Evolutionary conservation across 2,797 vertebrate species (phyloP), one percentile per base, ranked within the genome.

Genomic region (Alca torda): DNA sequence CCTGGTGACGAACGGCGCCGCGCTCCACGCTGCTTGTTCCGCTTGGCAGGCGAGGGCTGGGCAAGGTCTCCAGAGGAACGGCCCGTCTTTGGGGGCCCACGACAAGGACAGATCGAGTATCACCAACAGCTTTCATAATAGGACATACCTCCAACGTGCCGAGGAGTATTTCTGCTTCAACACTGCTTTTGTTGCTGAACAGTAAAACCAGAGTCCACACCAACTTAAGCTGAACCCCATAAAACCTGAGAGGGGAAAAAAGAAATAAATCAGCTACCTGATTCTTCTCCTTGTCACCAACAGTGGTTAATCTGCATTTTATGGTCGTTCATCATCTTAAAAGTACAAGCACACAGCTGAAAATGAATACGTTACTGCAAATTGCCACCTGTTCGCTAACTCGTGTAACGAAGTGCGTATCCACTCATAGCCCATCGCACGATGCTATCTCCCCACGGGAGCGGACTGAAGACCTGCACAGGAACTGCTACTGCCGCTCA

Each of bases 321-420:
- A 11, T 2, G 45, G 59, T 18, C 35, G 10, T 70, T 65, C 35
- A 26, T 72, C 53, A 61, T 24, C 51, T 11, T 20, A 23, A 11
- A 11, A 39, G 81, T 16, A n/a, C 51, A 56, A 72, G 35, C 65
- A 15, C 46, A 4, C 21, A 35, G 69, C 54, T 75, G 69, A 30
- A 59, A 33, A 67, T 6, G 18, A 54, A n/a, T 5, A 6, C 31
- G 6, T 41, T 39, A 8, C 63, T 43, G 69, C 69, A 28, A 31
- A 60, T 14, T 10, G 60, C 65, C 90, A 67, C 67, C 90, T 30
- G 23, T 5, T 73, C 45, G 68, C 84, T 67, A 21, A 19, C n/a
- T 4, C 3, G 26, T 13, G 3, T 13, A 13, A 67, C 1, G 7
- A 23, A 50, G 31, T 4, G 54, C 43, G 4, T 17, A 11, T 21